Evolutionary conservation across 2,113 vertebrate genomes (phyloP).

Genomic region (Kryptolebias marmoratus): DNA sequence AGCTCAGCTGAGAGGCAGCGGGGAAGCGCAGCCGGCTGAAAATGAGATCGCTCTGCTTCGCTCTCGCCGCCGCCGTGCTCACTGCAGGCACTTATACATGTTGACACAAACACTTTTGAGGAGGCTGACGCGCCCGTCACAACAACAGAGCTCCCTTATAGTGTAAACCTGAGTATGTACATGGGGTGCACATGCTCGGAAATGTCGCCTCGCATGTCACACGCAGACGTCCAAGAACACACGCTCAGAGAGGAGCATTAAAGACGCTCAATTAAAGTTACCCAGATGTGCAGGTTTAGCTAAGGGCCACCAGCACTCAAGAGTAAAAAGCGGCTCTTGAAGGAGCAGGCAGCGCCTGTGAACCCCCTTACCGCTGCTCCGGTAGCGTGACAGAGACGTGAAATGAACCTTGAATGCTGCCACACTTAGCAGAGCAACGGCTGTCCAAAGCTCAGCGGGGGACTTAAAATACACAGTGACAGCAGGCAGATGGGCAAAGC

Average conservation of each 20-base stretch:
- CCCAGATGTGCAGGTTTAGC: not conserved
- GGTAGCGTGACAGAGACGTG: slow-evolving; percentile 58
- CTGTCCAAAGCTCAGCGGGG: slow-evolving; percentile 51
- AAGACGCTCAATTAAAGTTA: slow-evolving; percentile 30
- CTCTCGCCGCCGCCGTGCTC: slow-evolving; percentile 39
- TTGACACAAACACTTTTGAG: slow-evolving; percentile 44
- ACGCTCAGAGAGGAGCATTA: slow-evolving; percentile 5
- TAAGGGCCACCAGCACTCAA: slow-evolving; percentile 24
- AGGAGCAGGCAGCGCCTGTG: slow-evolving; percentile 26
- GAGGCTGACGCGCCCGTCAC: not conserved
- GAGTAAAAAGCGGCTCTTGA: slow-evolving; percentile 40
- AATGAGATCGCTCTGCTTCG: slow-evolving; percentile 54
- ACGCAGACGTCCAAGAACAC: not conserved
- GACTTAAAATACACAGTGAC: slow-evolving; percentile 51
- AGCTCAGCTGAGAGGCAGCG: slow-evolving; percentile 52
- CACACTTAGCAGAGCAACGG: slow-evolving; percentile 55
- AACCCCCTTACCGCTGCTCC: slow-evolving; percentile 18
- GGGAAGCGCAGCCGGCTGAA: slow-evolving; percentile 50
- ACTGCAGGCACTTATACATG: slow-evolving; percentile 49
- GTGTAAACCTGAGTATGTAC: not conserved
- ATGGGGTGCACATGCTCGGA: slow-evolving; percentile 10
- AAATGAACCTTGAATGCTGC: slow-evolving; percentile 68
- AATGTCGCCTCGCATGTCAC: slow-evolving; percentile 1
- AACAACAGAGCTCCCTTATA: not conserved
- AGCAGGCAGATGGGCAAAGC: slow-evolving; percentile 44